These are phyloP conservation scores for Colletes latitarsis DNA, from an alignment of 1,140 invertebrate species.

Conservation along the genomic window DNA sequence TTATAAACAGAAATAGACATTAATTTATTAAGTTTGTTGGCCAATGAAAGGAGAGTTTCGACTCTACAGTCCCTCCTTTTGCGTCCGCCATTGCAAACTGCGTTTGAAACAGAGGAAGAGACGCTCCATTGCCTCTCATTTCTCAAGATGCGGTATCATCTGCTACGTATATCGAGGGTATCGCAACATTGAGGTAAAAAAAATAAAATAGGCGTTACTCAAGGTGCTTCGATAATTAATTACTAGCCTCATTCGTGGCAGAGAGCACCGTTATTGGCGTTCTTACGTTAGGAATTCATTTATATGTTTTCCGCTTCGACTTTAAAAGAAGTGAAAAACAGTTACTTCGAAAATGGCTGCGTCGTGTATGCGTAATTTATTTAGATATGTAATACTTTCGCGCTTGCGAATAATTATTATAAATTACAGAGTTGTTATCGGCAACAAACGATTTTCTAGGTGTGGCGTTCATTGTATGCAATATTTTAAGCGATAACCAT, in stretches of 20 bases:
- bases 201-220: slow-evolving; percentile 2
- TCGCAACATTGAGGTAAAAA: slow-evolving; percentile 1
- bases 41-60: too few relatives aligned
- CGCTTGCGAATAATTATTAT: neutral
- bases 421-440: neutral
- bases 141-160: neutral
- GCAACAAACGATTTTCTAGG: neutral
- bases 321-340: neutral
- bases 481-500: neutral
- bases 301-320: slow-evolving; percentile 15
- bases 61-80: too few relatives aligned
- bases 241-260: slow-evolving; percentile 1
- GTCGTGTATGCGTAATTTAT: too few relatives aligned
- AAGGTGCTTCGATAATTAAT: slow-evolving; percentile 36
- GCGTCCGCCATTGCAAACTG: too few relatives aligned
- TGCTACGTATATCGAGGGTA: neutral
- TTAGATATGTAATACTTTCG: neutral
- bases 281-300: slow-evolving; percentile 27
- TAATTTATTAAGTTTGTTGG: too few relatives aligned
- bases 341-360: neutral
- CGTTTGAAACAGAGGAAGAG: neutral
- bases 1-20: too few relatives aligned
- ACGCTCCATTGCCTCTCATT: neutral
- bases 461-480: neutral
- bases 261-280: slow-evolving; percentile 33